Base-by-base conservation (phyloP, 2,888 invertebrate genomes). In the Nemoura dubitans region DNA sequence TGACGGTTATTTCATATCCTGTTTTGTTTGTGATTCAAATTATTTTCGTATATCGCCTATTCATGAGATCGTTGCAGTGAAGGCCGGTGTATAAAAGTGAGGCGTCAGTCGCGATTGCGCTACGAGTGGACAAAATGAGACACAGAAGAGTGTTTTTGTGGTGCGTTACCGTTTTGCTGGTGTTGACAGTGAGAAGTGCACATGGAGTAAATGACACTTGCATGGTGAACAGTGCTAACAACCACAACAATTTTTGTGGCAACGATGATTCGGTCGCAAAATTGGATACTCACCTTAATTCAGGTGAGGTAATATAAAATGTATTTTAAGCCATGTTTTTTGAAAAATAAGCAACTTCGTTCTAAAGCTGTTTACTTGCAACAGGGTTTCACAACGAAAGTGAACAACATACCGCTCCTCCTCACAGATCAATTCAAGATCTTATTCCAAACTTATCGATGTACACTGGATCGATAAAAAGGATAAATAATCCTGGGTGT, bases 401-500 rank as follows among this genome's bases (percentile, higher is more conserved):
- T 21, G 14, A 10, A 21, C 10, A 59, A 10, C 10, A 7, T 59
- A 14, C 10, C 2, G 59, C 21, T 3, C 2, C 14, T 59, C 5
- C 78, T 14, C n/a, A 5, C 78, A 78, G 16, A 27, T 78, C 78
- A 78, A 27, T 81, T n/a, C 29, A 81, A 27, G 81, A 28, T n/a
- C 29, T 81, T 3, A 2, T 81, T 29, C 83, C 78, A 0, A 28
- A 27, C 36, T n/a, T 83, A 36, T 28, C 86, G 25, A 25, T 85
- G 27, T 80, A 80, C 28, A 76, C 86, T 10, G 78, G 30, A 36
- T 27, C 85, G 1, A 81, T 80, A 7, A 25, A n/a, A 2, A 25
- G 7, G 1, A 77, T 85, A 7, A 16, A 21, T 6, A 83, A 87
- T 30, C 76, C 92, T 85, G 91, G 91, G 89, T 94, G 94, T 89